Evolutionary conservation across 2,797 vertebrate genomes (phyloP).

Genomic region (Molossus alvarezi): DNA sequence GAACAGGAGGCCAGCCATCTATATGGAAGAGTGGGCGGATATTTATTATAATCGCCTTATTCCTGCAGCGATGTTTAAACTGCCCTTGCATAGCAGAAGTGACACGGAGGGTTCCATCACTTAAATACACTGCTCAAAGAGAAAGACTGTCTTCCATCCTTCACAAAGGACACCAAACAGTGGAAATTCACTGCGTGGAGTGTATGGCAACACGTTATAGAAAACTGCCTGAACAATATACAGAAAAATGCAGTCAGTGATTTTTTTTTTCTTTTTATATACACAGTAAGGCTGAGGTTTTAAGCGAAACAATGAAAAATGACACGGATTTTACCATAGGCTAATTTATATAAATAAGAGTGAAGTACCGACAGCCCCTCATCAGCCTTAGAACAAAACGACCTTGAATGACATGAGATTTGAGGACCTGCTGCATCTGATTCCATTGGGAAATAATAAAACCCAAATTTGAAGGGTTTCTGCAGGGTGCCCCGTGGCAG

Average conservation of each 20-base stretch:
- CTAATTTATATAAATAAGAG: not conserved
- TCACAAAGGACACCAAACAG: not conserved
- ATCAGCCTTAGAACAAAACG: not conserved
- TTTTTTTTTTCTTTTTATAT: not conserved
- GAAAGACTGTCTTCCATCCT: not conserved
- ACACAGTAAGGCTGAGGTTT: not conserved
- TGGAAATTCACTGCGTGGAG: not conserved
- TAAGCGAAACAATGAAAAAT: no score
- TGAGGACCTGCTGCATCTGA: not conserved
- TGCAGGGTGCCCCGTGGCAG: not conserved
- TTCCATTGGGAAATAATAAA: not conserved
- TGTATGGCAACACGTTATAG: not conserved
- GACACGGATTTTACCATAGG: not conserved
- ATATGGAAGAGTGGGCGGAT: no score
- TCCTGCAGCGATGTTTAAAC: not conserved
- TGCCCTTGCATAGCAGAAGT: not conserved
- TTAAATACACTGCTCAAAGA: not conserved
- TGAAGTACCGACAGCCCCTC: not conserved
- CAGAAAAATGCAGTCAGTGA: not conserved
- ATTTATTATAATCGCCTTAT: not conserved
- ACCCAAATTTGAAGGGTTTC: not conserved
- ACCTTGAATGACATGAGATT: not conserved
- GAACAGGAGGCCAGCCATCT: not conserved
- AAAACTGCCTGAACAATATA: not conserved
- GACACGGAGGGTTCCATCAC: not conserved